These are phyloP conservation scores for Diabrotica virgifera DNA, from an alignment of 1,140 invertebrate species.

Conservation along the genomic window DNA sequence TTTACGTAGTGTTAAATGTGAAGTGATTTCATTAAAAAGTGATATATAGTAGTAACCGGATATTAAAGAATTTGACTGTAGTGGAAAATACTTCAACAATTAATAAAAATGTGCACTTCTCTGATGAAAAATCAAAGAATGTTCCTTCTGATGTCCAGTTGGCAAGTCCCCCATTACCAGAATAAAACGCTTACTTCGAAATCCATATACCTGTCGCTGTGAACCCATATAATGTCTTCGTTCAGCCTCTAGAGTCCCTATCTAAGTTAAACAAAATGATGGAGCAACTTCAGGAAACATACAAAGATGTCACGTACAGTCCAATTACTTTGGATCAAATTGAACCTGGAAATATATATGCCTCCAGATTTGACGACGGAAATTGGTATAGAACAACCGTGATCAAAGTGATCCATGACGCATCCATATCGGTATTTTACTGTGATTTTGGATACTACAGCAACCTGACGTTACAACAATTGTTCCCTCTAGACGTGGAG, in stretches of 20 bases:
- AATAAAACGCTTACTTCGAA: constrained; percentile 34
- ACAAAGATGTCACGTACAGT: constrained; percentile 30
- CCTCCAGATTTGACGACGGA: constrained; percentile 42
- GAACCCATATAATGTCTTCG: constrained; percentile 46
- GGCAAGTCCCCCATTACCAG: constrained; percentile 30
- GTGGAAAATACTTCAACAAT: no score
- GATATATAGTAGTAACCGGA: no score
- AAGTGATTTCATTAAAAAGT: no score
- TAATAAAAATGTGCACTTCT: no score
- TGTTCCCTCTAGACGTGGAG: no score
- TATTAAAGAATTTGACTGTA: no score
- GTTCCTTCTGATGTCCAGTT: constrained; percentile 39
- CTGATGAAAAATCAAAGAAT: no score
- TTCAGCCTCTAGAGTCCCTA: constrained; percentile 40
- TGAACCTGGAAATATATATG: constrained; percentile 43
- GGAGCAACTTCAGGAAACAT: constrained; percentile 40
- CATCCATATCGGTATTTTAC: no score
- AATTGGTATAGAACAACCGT: constrained; percentile 46
- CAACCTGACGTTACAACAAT: no score
- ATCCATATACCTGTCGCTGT: constrained; percentile 43
- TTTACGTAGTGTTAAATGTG: no score
- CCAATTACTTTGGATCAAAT: constrained; percentile 39
- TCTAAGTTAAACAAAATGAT: constrained; percentile 28
- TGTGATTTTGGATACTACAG: background rate
- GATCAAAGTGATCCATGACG: no score